Conservation (phyloP, 1,140 invertebrate species). For the Oedothorax gibbosus region DNA sequence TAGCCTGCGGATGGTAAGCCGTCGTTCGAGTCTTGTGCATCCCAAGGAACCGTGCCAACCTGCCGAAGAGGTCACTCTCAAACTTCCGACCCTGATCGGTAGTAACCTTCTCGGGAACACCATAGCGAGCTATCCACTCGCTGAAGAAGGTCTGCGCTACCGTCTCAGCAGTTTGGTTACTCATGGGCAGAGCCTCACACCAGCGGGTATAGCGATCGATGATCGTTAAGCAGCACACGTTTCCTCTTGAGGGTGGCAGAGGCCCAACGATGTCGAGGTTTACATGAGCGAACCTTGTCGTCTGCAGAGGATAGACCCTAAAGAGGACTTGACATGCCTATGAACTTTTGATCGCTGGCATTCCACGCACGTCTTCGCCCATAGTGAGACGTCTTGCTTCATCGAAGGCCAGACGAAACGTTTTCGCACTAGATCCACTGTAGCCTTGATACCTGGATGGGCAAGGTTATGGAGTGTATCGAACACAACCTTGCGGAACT, state of each 20-base stretch:
- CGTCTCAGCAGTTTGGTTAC: conserved; percentile 62
- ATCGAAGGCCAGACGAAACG: too few species aligned
- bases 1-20: conserved; percentile 65
- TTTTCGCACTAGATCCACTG: too few species aligned
- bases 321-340: conserved; percentile 63
- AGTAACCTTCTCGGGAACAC: conserved; percentile 63
- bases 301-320: too few species aligned
- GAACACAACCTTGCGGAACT: too few species aligned
- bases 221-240: conserved; percentile 68
- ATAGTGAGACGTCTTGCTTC: conserved; percentile 51
- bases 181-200: conserved; percentile 69
- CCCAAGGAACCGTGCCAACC: neutral
- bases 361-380: conserved; percentile 64
- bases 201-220: conserved; percentile 69
- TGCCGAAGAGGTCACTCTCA: conserved; percentile 53
- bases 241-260: conserved; percentile 66
- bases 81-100: conserved; percentile 70
- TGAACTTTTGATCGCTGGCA: conserved; percentile 1
- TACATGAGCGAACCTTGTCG: conserved; percentile 67
- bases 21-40: neutral
- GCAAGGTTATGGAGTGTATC: too few species aligned
- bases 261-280: conserved; percentile 72
- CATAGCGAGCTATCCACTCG: conserved; percentile 65
- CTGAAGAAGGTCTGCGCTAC: conserved; percentile 65
- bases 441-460: too few species aligned